Evolutionary conservation across 2,113 vertebrate genomes (phyloP), one percentile per base, ranked within the genome.

Genomic region (Strix aluco): DNA sequence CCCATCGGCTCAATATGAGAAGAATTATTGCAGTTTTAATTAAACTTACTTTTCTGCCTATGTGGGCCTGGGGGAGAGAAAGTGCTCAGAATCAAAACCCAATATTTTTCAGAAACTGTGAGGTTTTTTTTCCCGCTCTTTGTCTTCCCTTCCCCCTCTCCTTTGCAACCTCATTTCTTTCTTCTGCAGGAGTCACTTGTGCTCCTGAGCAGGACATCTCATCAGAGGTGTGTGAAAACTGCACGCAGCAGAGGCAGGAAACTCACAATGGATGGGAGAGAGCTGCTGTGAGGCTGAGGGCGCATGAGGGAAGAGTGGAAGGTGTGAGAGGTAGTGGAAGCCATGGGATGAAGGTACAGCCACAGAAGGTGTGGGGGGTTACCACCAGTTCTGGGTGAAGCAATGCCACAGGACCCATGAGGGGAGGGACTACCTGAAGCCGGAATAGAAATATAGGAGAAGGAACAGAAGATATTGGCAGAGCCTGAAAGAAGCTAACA

Each of bases 11-110:
- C 63, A 52, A 61, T 72, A 93, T 17, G 46, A 81, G 84, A 58
- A 70, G 52, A 88, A 91, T 81, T 51, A 70, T 86, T 91, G 77
- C 77, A 62, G 47, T 86, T 95, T 95, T 95, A 94, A 97, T 97
- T 97, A 95, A 94, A 91, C 72, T 84, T 54, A 66, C 44, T 87
- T 86, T 87, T 47, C 71, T 92, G 62, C 27, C 32, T 83, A 5
- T 18, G 44, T 34, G 67, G 87, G 69, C 90, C 94, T 87, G 30
- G 55, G 84, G 87, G 69, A 81, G 26, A 73, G 34, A n/a, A 62
- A 91, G 59, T 32, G 75, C 47, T 40, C 18, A 22, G 67, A 90
- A 86, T 81, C 49, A 69, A 66, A 84, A 59, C 42, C 27, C 2
- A 3, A 23, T 74, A 22, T 63, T 88, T 70, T 49, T 54, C 22